Conservation (phyloP, 2,797 vertebrate genomes). For the Ispidina lecontei region DNA sequence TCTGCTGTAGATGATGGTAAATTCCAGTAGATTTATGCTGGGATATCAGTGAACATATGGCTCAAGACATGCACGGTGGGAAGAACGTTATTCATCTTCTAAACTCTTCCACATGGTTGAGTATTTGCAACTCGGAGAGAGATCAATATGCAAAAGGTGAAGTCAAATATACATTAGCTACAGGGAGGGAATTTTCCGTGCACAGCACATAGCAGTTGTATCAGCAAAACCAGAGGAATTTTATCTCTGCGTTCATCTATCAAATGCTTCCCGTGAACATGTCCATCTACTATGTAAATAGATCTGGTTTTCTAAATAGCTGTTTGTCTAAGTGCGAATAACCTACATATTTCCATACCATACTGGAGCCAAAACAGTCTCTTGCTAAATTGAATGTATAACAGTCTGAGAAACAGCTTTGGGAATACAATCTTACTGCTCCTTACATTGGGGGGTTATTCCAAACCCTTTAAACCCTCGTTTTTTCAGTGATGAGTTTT, state of each 20-base stretch:
- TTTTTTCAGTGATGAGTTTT: neutral
- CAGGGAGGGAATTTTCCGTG: neutral
- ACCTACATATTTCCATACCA: neutral
- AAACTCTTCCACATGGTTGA: neutral
- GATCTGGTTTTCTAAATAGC: neutral
- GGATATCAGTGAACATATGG: slow-evolving; percentile 14
- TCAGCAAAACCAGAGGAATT: neutral
- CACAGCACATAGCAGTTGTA: neutral
- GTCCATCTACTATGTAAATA: neutral
- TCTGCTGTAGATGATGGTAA: neutral
- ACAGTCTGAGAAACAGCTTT: neutral
- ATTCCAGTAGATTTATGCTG: slow-evolving; percentile 27
- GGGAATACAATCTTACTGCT: neutral
- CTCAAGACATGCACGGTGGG: slow-evolving; percentile 15
- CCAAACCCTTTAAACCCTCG: neutral
- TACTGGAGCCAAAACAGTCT: neutral
- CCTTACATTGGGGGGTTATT: neutral
- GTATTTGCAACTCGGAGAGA: neutral
- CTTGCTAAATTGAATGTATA: fast-evolving
- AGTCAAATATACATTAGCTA: slow-evolving; percentile 20
- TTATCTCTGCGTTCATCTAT: neutral
- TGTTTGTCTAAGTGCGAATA: neutral
- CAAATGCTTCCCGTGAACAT: neutral
- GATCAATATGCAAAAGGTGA: slow-evolving; percentile 42
- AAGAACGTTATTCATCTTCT: slow-evolving; percentile 13